Evolutionary conservation across 2,888 invertebrate genomes (phyloP).

Genomic region (Molorchus minor): DNA sequence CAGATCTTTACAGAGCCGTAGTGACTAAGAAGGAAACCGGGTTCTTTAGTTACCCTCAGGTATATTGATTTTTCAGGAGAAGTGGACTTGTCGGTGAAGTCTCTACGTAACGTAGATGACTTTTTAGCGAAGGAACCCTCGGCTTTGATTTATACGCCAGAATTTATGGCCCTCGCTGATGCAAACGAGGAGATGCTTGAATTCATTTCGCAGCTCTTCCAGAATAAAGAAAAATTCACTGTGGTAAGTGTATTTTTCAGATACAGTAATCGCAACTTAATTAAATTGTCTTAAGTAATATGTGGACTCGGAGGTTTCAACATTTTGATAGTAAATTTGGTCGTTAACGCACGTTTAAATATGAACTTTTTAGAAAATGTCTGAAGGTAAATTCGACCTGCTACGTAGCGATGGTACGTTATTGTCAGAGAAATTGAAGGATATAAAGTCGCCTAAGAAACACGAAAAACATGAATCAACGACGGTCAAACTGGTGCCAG

Average conservation of each 20-base stretch:
- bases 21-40: constrained; percentile 39
- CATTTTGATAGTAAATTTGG: too few species aligned
- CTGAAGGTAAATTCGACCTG: constrained; percentile 38
- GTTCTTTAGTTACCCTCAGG: constrained; percentile 41
- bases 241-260: constrained; percentile 34
- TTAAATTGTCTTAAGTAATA: too few species aligned
- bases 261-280: too few species aligned
- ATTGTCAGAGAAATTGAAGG: constrained; percentile 21
- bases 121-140: constrained; percentile 40
- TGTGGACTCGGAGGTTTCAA: too few species aligned
- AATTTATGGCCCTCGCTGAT: constrained; percentile 33
- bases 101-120: constrained; percentile 47
- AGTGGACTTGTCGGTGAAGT: constrained; percentile 42
- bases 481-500: not conserved
- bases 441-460: constrained; percentile 9
- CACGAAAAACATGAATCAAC: not conserved
- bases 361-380: constrained; percentile 32
- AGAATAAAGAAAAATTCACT: constrained; percentile 37
- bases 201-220: constrained; percentile 33
- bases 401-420: constrained; percentile 27
- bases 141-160: constrained; percentile 41
- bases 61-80: constrained; percentile 51
- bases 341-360: not conserved
- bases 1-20: constrained; percentile 45
- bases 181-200: constrained; percentile 19